phyloP scores from a whole-genome alignment of 2,113 vertebrate species.

The Tyto alba region DNA sequence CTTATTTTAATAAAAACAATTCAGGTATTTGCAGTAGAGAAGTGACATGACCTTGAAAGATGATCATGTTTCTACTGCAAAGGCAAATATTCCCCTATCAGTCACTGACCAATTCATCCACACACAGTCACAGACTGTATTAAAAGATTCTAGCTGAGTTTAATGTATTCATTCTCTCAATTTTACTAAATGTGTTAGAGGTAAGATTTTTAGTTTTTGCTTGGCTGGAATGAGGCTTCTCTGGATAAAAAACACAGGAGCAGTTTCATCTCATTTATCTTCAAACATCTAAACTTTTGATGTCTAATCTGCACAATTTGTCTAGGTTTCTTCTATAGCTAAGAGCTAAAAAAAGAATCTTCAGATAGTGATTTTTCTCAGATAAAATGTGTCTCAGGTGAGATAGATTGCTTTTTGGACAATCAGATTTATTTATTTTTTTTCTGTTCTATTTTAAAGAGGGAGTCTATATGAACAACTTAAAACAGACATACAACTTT shows the following conservation, averaged over 20 bases:
- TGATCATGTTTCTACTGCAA: neutral
- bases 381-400: neutral
- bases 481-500: neutral
- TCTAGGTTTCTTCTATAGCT: neutral
- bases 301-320: neutral
- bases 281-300: neutral
- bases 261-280: neutral
- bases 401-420: neutral
- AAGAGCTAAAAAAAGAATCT: neutral
- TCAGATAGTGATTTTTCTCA: neutral
- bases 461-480: neutral
- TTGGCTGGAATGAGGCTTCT: neutral
- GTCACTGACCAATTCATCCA: neutral
- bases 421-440: fast-evolving
- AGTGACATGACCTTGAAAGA: neutral
- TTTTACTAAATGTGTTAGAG: neutral
- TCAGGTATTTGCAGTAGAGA: neutral
- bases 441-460: neutral
- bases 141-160: neutral
- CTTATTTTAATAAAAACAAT: neutral
- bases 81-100: neutral
- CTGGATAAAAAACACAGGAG: neutral
- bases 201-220: neutral
- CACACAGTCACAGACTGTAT: neutral
- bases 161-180: neutral